A percentile compares a stretch with the other conserved stretches of the same genome.
Evolutionary conservation across 2,113 vertebrate species (phyloP).

Genomic region (Thinocorus orbignyianus): DNA sequence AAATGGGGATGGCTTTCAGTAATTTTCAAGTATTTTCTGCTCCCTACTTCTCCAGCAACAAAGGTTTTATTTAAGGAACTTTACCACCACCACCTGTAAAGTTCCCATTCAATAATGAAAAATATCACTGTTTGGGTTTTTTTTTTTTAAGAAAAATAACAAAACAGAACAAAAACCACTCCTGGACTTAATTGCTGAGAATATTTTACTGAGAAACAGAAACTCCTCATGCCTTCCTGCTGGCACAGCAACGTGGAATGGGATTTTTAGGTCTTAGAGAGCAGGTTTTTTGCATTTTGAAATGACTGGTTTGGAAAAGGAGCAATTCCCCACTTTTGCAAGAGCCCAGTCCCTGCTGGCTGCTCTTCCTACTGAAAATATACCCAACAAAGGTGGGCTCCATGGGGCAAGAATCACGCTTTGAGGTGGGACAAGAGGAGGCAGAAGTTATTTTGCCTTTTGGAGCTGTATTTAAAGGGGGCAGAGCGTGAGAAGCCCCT

Average conservation of each 20-base stretch:
- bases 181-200: neutral
- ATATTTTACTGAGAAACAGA: neutral
- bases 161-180: no score
- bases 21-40: neutral
- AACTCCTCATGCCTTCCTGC: neutral
- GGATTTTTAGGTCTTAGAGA: rapidly evolving
- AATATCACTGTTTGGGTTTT: neutral
- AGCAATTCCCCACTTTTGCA: neutral
- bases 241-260: neutral
- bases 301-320: neutral
- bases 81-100: neutral
- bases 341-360: neutral
- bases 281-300: neutral
- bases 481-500: neutral
- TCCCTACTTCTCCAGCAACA: neutral
- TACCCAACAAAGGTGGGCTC: neutral
- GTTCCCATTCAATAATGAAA: neutral
- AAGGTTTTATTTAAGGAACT: neutral
- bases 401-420: rapidly evolving
- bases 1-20: neutral
- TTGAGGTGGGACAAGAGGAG: neutral
- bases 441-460: neutral
- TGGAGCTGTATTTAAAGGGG: rapidly evolving
- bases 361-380: neutral
- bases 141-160: neutral